These are phyloP conservation scores for Tauraco erythrolophus DNA, from an alignment of 2,113 vertebrate genomes.

Conservation along the genomic window DNA sequence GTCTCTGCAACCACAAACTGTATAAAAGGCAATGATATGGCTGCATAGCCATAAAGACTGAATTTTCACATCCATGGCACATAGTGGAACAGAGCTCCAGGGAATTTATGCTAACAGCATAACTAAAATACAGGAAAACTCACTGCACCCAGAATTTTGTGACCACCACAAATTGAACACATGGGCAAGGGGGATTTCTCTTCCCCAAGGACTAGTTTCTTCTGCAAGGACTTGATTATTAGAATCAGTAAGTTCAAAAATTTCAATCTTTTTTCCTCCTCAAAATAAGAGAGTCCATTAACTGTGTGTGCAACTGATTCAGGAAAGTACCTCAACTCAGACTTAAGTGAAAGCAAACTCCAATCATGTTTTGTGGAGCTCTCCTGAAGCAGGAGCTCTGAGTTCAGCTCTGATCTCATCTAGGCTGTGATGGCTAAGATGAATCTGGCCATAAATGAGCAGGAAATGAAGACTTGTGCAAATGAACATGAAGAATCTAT, in stretches of 20 bases:
- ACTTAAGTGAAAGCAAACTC: background rate
- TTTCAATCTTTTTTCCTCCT: background rate
- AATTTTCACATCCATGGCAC: background rate
- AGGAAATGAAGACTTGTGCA: conserved; percentile 55
- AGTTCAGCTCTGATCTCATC: conserved; percentile 56
- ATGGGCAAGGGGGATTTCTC: background rate
- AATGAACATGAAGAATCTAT: conserved; percentile 6
- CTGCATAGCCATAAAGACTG: background rate
- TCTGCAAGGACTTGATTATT: background rate
- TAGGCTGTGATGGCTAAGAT: background rate
- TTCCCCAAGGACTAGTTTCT: background rate
- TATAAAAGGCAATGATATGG: background rate
- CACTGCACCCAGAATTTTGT: background rate
- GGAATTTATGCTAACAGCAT: background rate
- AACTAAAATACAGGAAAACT: background rate
- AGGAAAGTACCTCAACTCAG: background rate
- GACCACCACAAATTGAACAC: background rate
- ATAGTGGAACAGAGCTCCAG: background rate
- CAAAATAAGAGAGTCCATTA: background rate
- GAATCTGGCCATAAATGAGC: conserved; percentile 48
- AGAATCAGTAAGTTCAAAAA: background rate
- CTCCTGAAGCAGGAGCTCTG: background rate
- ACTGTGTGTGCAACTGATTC: background rate
- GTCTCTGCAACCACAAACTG: background rate
- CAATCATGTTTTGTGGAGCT: background rate